A percentile compares a stretch with the other conserved stretches of the same genome.
phyloP scores from a whole-genome alignment of 2,113 vertebrate genomes.

The Syrmaticus mikado region DNA sequence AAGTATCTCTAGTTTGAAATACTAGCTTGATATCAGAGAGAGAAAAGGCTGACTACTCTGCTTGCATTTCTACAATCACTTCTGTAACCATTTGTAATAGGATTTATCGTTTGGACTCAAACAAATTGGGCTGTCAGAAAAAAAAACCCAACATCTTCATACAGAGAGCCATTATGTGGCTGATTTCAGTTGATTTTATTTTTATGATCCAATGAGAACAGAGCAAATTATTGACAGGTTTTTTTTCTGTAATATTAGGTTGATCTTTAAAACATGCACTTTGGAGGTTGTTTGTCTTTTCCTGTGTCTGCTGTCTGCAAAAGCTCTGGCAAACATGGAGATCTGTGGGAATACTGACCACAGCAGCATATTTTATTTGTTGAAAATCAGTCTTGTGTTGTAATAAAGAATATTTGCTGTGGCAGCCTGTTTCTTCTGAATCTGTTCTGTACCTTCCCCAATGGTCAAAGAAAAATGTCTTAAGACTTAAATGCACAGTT shows the following conservation, averaged over 20 bases:
- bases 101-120: background rate
- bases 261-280: slow-evolving; percentile 36
- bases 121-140: background rate
- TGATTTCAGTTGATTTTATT: background rate
- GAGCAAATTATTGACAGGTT: background rate
- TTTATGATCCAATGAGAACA: background rate
- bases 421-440: background rate
- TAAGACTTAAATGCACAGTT: slow-evolving; percentile 8
- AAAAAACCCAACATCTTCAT: fast-evolving
- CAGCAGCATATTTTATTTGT: slow-evolving; percentile 57
- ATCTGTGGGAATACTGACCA: slow-evolving; percentile 37
- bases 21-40: background rate
- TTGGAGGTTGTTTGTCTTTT: background rate
- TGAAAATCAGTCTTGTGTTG: slow-evolving; percentile 54
- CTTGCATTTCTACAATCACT: fast-evolving
- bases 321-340: background rate
- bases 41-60: background rate
- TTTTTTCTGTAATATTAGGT: background rate
- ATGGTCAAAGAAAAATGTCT: slow-evolving; percentile 41
- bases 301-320: slow-evolving; percentile 35
- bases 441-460: slow-evolving; percentile 53
- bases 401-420: slow-evolving; percentile 53
- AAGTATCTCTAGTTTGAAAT: background rate
- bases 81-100: background rate
- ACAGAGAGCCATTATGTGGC: background rate